Base-by-base conservation (phyloP, 2,113 vertebrate species). In the Struthio camelus region DNA sequence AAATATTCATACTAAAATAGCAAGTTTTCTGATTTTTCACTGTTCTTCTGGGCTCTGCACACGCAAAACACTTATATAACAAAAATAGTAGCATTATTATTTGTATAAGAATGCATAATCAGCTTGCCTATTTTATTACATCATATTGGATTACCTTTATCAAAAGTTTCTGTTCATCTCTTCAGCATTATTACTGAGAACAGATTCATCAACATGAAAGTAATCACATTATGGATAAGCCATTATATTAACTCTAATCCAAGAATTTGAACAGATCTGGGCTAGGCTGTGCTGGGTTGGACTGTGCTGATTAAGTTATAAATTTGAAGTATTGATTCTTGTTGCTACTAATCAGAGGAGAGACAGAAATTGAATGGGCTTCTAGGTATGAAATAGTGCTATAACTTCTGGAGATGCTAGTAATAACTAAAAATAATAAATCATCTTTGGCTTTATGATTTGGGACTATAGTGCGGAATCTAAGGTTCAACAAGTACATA, bases 181-280 rank as follows among this genome's bases (percentile, higher is more conserved):
- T 54, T 71, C 82, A 69, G 72, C 32, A 5, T 54, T 87, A 69
- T 71, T 79, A 10, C 42, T 61, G 85, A 87, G 82, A 97, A 86
- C 40, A 6, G 30, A 83, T 30, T 94, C 78, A 80, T 48, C 72
- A 90, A 32, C 6, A 25, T 8, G 25, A 79, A 91, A 53, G 82
- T 96, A 95, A 96, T 95, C 87, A 27, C 65, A 86, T 96, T 97
- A 91, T 32, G 79, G 56, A 14, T 96, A 92, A 96, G n/a, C 67
- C n/a, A 11, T 80, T 83, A 7, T 36, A 23, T 79, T 72, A 86
- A 10, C 61, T 67, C 42, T 76, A 91, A 93, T 92, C 93, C 87
- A 76, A 93, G 93, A 83, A 78, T 87, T 71, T 80, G 64, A 73
- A 59, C 54, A 27, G 75, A 71, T 93, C 36, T 44, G 42, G 67